Evolutionary conservation across 2,113 vertebrate species (phyloP), one percentile per base, ranked within the genome.

Genomic region (Calonectris borealis): DNA sequence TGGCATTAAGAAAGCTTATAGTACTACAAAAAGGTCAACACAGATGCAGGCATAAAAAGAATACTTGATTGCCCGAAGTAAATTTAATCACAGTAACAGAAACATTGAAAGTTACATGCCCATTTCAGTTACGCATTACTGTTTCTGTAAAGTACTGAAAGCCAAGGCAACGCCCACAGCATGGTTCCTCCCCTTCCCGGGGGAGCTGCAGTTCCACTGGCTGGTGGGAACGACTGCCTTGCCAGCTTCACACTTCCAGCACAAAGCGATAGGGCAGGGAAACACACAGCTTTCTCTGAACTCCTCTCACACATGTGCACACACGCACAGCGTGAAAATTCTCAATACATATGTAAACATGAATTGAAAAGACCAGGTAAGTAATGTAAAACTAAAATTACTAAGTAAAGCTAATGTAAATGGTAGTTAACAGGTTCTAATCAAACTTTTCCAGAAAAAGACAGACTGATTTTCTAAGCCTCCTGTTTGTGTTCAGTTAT

Each of bases 161-260:
- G 46, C 32, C 80, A 81, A 49, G 19, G 6, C 16, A 70, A 60
- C 3, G 3, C n/a, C 32, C 16, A 5, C 51, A 49, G 51, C 13
- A 3, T 1, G 1, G 0, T 24, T 86, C 9, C 32, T 62, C 2
- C 46, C 34, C 21, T 19, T 68, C 14, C 48, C 10, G 0, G 13
- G 16, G 24, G 27, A 34, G 60, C 46, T 36, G 55, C 64, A 89
- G 31, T 8, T 76, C n/a, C 77, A 5, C 5, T 4, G 16, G 27
- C 16, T 2, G 8, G 18, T 29, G 25, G 51, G 5, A 46, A 61
- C 0, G 13, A 4, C 16, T 38, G 52, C 48, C 20, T 6, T 12
- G 18, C 12, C 64, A 42, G 19, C 46, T 48, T 40, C n/a, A 11
- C 40, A 2, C 6, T 24, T 8, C 26, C 27, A 38, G 11, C 22